These are phyloP conservation scores for Epirrhoe alternata DNA, from an alignment of 2,888 invertebrate genomes.

Conservation along the genomic window DNA sequence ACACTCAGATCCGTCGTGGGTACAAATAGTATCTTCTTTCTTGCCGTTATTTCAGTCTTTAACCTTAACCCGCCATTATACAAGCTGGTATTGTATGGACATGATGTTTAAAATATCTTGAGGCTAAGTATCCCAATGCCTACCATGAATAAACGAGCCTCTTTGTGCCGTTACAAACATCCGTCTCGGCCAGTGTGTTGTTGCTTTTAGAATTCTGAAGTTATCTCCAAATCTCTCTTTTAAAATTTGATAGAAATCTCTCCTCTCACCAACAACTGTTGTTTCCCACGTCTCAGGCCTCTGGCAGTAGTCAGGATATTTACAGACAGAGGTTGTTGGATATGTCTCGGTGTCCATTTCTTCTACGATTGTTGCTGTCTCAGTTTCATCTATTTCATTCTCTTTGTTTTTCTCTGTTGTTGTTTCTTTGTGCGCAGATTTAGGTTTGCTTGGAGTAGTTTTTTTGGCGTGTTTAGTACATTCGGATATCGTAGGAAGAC, in stretches of 20 bases:
- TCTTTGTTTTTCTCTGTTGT: conserved; percentile 22
- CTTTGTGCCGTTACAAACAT: conserved; percentile 3
- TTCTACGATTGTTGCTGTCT: background rate
- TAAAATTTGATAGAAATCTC: conserved; percentile 71
- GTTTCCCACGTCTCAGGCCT: conserved; percentile 72
- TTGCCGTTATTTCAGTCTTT: too few species aligned
- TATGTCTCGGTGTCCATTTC: conserved; percentile 7
- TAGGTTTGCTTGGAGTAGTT: conserved; percentile 14
- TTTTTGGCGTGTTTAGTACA: conserved; percentile 6
- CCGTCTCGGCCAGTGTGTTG: conserved; percentile 58
- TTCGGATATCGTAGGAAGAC: conserved; percentile 11
- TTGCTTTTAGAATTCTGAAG: conserved; percentile 57
- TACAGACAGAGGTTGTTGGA: conserved; percentile 1
- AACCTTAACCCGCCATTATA: too few species aligned
- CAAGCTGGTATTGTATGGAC: too few species aligned
- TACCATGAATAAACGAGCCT: conserved; percentile 21
- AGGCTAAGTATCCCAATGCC: conserved; percentile 23
- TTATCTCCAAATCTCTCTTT: conserved; percentile 60
- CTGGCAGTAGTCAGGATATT: conserved; percentile 53
- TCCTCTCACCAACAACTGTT: conserved; percentile 65
- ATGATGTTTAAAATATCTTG: too few species aligned
- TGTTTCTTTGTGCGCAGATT: conserved; percentile 13
- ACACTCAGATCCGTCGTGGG: too few species aligned
- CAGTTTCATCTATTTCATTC: background rate
- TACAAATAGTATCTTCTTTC: too few species aligned